A percentile compares a stretch with the other conserved stretches of the same genome.
Evolutionary conservation across 2,113 vertebrate genomes (phyloP).

Genomic region (Macroglossus sobrinus): DNA sequence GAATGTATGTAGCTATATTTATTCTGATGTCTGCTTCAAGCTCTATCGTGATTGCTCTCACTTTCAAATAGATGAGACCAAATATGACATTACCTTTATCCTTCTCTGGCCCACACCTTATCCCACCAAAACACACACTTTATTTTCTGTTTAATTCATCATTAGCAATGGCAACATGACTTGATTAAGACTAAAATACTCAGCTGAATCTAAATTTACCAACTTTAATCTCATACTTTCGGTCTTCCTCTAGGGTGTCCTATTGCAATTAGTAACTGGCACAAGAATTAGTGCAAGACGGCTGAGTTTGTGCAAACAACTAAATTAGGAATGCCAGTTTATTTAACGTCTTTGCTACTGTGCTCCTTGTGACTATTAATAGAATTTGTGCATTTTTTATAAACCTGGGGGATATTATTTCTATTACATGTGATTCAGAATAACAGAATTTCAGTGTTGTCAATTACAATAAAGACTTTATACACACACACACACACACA

Average conservation of each 20-base stretch:
- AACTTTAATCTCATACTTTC: not conserved
- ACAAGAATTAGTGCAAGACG: not conserved
- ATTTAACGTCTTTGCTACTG: not conserved
- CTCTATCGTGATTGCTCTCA: not conserved
- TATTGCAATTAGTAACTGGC: not conserved
- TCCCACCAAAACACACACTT: not conserved
- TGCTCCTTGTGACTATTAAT: not conserved
- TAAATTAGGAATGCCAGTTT: not conserved
- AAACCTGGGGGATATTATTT: not conserved
- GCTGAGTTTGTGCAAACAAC: not conserved
- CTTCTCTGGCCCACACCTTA: not conserved
- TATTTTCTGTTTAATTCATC: not conserved
- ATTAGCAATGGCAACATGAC: not conserved
- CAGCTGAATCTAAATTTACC: not conserved
- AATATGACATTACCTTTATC: not conserved
- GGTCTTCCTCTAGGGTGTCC: not conserved
- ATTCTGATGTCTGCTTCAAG: not conserved
- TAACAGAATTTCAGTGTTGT: not conserved
- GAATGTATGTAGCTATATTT: not conserved
- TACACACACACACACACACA: not conserved
- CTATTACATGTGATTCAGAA: not conserved
- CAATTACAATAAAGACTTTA: not conserved
- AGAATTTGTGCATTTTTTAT: not conserved
- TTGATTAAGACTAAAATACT: not conserved
- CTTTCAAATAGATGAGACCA: not conserved